Evolutionary conservation across 2,888 invertebrate species (phyloP), one percentile per base, ranked within the genome.

Genomic region (Cheilosia impressa): DNA sequence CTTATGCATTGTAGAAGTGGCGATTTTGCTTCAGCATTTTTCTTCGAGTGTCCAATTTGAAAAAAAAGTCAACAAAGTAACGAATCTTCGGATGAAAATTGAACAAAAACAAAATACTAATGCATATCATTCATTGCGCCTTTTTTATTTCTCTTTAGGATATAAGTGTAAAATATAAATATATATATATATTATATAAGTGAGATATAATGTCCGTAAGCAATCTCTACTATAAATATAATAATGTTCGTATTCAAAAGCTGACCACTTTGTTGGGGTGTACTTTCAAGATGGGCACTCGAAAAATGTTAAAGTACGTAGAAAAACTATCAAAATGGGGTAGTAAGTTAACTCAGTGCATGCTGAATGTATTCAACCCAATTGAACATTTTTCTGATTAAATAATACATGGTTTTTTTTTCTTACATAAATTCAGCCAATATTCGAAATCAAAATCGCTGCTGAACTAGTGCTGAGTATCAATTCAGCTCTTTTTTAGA

Each of bases 91-190:
- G n/a, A 41, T 43, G 15, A 65, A 41, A 71, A 69, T 76, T 19
- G 24, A 24, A 60, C 82, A 84, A 88, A 82, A 81, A 87, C 87
- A 88, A 80, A 90, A 87, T 82, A 87, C 90, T 91, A 91, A 91
- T 91, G 91, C 91, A 91, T 91, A 91, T 91, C 91, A 91, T 90
- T 89, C 90, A 90, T 90, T 90, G 91, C 91, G 91, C 91, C 91
- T 91, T 91, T 90, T 89, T 82, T 85, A 81, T 85, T 87, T 87
- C 65, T 88, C 88, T 88, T 89, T 88, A 89, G 87, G 15, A 47
- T 73, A 17, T 87, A 87, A 87, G 87, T 81, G 77, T 73, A 77
- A 77, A 60, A 75, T 62, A 38, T 53, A 57, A 43, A 88, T 43
- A 60, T 52, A 69, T 34, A 69, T 34, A 34, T 13, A 47, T 66